phyloP scores from a whole-genome alignment of 1,140 invertebrate species.

The Conopomorpha cramerella region DNA sequence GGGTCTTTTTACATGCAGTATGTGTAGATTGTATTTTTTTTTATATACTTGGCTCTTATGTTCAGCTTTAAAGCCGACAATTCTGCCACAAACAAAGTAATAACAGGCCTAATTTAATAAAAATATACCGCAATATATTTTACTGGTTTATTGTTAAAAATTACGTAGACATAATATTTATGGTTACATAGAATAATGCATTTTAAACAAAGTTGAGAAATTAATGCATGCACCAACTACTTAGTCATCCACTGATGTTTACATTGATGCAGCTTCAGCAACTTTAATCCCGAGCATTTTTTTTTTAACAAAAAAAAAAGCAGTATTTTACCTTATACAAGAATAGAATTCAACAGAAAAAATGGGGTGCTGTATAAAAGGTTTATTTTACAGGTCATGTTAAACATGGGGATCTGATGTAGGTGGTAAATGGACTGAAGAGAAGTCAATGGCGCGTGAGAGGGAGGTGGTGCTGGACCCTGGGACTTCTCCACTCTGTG shows the following conservation, averaged over 20 bases:
- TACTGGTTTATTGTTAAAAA: constrained; percentile 51
- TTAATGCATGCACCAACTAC: constrained; percentile 37
- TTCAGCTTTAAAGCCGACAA: too few relatives aligned
- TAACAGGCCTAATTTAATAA: too few relatives aligned
- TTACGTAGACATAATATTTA: constrained; percentile 57
- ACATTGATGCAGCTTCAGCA: too few relatives aligned
- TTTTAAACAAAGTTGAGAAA: constrained; percentile 48
- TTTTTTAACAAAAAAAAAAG: constrained; percentile 29
- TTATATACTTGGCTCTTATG: too few relatives aligned
- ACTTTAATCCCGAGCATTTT: constrained; percentile 17
- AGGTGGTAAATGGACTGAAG: too few relatives aligned
- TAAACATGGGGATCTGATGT: constrained; percentile 41
- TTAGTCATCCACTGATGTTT: too few relatives aligned
- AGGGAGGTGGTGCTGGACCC: constrained; percentile 53
- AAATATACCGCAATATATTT: constrained; percentile 20
- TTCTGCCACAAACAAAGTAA: too few relatives aligned
- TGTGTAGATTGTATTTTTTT: too few relatives aligned
- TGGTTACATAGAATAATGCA: constrained; percentile 55
- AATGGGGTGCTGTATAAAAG: too few relatives aligned
- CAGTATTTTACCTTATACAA: constrained; percentile 29
- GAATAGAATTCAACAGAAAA: too few relatives aligned
- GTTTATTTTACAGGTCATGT: constrained; percentile 18
- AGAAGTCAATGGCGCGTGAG: constrained; percentile 31
- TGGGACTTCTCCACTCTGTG: constrained; percentile 56
- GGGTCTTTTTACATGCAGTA: too few relatives aligned